Base-by-base conservation (phyloP, 1,140 invertebrate genomes). In the Drosophila erecta region DNA sequence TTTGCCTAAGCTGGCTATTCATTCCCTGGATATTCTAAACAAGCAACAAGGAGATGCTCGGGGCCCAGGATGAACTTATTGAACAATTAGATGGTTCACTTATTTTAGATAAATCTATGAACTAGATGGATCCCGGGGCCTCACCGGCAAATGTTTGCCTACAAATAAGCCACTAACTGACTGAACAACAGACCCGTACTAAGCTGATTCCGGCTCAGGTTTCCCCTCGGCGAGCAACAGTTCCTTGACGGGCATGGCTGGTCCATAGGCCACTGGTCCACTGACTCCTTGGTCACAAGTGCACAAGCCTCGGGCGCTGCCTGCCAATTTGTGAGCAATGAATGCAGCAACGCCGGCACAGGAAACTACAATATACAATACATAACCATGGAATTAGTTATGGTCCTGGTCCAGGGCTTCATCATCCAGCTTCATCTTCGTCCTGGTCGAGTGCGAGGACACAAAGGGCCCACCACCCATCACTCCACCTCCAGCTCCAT, bases 1-100 rank as follows among this genome's bases (percentile, higher is more conserved):
- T 79, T 79, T 74, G 77, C 75, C 83, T 87, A 87, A 87, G 83
- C 83, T 89, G 79, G 83, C 83, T 87, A 87, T 87, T 87, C 83
- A 87, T 87, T 87, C 79, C 75, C 54, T 61, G 73, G 78, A 83
- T 86, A 77, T 87, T 87, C 83, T 79, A 87, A 83, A 86, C 79
- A 83, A 87, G 83, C 81, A 86, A 86, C 81, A 86, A 87, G 83
- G 33, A 30, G 66, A 47, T 33, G 37, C 54, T 74, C 11, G 61
- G 44, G 51, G 71, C 80, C 60, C 55, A 76, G 72, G 61, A 76
- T 79, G 64, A 66, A 64, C 79, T 78, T 78, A 76, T 78, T 81
- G 79, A 81, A 81, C 81, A 85, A 85, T 87, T 85, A 85, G 81
- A 81, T 87, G 83, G 57, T 86, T 86, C 81, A 85, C 72, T 76